Percentiles rank a stretch among this genome's conserved stretches.
phyloP scores from a whole-genome alignment of 2,113 vertebrate genomes.

The Opisthocomus hoazin region DNA sequence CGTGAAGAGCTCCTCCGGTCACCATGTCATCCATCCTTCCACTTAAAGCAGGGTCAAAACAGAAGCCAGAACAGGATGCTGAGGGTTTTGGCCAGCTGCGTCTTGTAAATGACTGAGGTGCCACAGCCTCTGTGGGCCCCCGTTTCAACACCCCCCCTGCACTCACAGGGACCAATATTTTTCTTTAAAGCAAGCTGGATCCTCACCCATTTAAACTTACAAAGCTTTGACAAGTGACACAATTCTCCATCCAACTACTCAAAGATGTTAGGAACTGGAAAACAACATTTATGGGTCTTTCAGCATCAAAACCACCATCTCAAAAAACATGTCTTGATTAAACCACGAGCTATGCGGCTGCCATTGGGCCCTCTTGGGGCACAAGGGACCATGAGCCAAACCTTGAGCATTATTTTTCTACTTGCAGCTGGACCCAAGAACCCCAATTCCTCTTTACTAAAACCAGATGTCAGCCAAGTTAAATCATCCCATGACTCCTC shows the following conservation, averaged over 20 bases:
- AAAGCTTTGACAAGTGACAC: not conserved
- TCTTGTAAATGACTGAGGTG: not conserved
- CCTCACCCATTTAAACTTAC: not conserved
- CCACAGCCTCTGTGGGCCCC: not conserved
- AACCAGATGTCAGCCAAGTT: not conserved
- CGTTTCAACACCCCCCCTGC: not conserved
- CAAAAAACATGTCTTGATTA: not conserved
- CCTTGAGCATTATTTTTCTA: not conserved
- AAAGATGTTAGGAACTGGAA: not conserved
- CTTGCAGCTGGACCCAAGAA: not conserved
- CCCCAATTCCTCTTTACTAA: not conserved
- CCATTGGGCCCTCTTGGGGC: not conserved
- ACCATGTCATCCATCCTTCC: not conserved
- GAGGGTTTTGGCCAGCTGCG: not conserved
- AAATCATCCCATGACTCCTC: conserved; percentile 7
- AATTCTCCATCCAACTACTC: not conserved
- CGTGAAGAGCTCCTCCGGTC: not conserved
- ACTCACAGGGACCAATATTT: not conserved
- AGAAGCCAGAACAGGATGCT: not conserved
- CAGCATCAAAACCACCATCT: not conserved
- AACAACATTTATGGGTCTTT: not conserved
- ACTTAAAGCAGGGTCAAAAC: not conserved
- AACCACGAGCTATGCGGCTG: not conserved
- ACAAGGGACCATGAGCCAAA: not conserved
- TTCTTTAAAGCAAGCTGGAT: not conserved